Evolutionary conservation across 2,113 vertebrate species (phyloP).

Genomic region (Ochotona curzoniae): DNA sequence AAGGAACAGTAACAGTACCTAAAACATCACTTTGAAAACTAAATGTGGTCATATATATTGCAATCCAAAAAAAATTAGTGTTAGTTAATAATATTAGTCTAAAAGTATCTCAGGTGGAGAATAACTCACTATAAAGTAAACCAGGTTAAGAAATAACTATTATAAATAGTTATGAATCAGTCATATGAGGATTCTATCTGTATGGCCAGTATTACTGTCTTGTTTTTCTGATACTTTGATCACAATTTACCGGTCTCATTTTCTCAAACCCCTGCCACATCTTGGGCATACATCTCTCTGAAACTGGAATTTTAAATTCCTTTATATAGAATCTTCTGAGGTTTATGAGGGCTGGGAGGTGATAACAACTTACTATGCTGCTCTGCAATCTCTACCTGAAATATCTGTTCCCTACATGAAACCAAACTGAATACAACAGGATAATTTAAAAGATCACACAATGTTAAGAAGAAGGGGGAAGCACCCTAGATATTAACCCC

Average conservation of each 20-base stretch:
- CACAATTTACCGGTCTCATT: slow-evolving; percentile 1
- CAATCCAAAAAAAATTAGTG: slow-evolving; percentile 52
- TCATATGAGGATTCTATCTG: slow-evolving; percentile 16
- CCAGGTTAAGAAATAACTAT: slow-evolving; percentile 20
- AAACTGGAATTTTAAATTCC: slow-evolving; percentile 59
- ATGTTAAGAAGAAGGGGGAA: background rate
- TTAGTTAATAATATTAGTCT: background rate
- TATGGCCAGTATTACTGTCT: background rate
- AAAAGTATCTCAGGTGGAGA: background rate
- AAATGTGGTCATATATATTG: slow-evolving; percentile 37
- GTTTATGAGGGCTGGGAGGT: background rate
- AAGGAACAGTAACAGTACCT: slow-evolving; percentile 35
- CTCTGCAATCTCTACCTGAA: slow-evolving; percentile 27
- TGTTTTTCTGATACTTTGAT: slow-evolving; percentile 31
- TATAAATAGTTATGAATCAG: slow-evolving; percentile 19
- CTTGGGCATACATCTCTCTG: background rate
- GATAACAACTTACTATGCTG: background rate
- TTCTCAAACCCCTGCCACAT: slow-evolving; percentile 49
- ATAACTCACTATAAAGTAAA: slow-evolving; percentile 12
- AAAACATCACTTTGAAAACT: slow-evolving; percentile 61
- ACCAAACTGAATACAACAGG: background rate
- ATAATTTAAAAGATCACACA: slow-evolving; percentile 39
- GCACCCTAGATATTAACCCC: background rate
- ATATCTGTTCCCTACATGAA: background rate
- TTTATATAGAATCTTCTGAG: slow-evolving; percentile 29